Evolutionary conservation across 2,113 vertebrate species (phyloP).

Genomic region (Notiomystis cincta): DNA sequence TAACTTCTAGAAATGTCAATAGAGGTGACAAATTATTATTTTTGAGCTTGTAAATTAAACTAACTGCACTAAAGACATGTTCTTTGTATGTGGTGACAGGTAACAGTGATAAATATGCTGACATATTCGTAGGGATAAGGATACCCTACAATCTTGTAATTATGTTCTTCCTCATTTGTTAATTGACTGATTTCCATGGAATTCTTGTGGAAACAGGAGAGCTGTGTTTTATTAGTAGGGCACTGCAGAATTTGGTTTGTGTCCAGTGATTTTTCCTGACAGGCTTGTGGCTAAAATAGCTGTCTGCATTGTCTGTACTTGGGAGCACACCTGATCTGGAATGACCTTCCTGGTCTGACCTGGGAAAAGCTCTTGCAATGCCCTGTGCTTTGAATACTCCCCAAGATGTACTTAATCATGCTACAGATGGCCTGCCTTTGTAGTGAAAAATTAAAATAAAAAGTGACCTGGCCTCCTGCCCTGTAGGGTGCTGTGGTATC

Average conservation of each 20-base stretch:
- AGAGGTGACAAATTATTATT: background rate
- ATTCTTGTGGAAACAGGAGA: background rate
- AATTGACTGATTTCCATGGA: background rate
- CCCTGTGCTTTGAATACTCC: background rate
- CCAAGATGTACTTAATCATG: background rate
- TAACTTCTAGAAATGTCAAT: background rate
- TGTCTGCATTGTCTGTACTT: background rate
- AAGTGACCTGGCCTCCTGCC: background rate
- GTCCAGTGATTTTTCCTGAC: background rate
- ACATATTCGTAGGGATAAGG: background rate
- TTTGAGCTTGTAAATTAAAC: background rate
- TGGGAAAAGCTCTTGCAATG: background rate
- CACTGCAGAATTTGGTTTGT: background rate
- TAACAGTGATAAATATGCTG: background rate
- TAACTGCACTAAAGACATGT: background rate
- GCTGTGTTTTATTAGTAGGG: background rate
- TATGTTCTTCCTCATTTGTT: background rate
- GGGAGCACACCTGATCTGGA: background rate
- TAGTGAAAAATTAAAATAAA: background rate
- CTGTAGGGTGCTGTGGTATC: background rate
- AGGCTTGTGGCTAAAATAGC: background rate
- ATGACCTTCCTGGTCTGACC: background rate
- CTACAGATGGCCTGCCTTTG: background rate
- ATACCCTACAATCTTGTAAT: background rate
- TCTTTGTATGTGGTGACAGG: conserved; percentile 7